phyloP scores from a whole-genome alignment of 2,888 invertebrate genomes.

The Phasia obesa region DNA sequence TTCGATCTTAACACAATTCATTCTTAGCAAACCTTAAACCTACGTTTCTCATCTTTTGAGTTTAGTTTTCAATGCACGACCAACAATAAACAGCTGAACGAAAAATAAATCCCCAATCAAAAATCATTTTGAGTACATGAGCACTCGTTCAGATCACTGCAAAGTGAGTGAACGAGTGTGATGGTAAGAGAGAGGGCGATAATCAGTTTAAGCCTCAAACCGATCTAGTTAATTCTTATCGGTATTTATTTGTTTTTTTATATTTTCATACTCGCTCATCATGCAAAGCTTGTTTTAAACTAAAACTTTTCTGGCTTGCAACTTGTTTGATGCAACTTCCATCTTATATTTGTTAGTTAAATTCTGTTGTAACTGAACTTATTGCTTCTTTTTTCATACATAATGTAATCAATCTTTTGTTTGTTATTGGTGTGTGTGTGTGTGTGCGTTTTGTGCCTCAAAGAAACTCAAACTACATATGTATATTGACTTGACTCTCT shows the following conservation, averaged over 20 bases:
- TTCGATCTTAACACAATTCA: conserved; percentile 74
- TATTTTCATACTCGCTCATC: conserved; percentile 52
- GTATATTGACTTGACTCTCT: conserved; percentile 69
- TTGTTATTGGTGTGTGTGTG: conserved; percentile 20
- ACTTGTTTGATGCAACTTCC: conserved; percentile 54
- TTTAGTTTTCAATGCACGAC: conserved; percentile 34
- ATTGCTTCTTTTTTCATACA: neutral
- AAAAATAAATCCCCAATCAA: conserved; percentile 40
- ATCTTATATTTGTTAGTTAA: conserved; percentile 15
- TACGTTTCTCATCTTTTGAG: conserved; percentile 65
- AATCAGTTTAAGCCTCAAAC: conserved; percentile 31
- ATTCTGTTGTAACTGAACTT: conserved; percentile 1
- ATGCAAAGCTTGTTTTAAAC: conserved; percentile 38
- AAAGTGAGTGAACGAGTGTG: conserved; percentile 24
- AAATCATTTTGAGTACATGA: conserved; percentile 32
- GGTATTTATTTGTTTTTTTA: neutral
- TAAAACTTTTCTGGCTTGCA: conserved; percentile 19
- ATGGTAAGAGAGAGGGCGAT: conserved; percentile 1
- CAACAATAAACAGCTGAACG: conserved; percentile 10
- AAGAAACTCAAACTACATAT: conserved; percentile 31
- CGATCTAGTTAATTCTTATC: conserved; percentile 52
- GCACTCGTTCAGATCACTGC: conserved; percentile 51
- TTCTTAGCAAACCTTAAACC: conserved; percentile 72
- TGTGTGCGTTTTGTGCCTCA: conserved; percentile 20
- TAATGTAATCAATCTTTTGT: conserved; percentile 24